Conservation (phyloP, 2,113 vertebrate species). For the Tauraco erythrolophus region DNA sequence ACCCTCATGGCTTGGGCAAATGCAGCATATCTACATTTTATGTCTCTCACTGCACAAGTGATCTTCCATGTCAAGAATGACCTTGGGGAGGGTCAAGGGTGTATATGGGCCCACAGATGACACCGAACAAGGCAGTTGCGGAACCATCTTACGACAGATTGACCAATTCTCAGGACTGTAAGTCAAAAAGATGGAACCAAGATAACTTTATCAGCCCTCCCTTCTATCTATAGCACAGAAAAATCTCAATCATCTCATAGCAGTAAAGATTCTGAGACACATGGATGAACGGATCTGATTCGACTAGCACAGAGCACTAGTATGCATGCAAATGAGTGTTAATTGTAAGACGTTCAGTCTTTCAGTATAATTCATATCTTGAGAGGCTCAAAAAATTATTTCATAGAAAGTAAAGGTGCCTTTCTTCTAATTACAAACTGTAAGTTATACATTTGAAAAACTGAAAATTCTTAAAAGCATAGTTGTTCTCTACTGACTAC, state of each 20-base stretch:
- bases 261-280: neutral
- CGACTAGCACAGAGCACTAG: neutral
- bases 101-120: too few relatives aligned
- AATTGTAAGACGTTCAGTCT: neutral
- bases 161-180: neutral
- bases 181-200: neutral
- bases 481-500: conserved; percentile 31
- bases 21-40: neutral
- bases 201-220: neutral
- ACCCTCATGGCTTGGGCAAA: neutral
- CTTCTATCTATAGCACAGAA: neutral
- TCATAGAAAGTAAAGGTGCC: conserved; percentile 31
- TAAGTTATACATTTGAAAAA: conserved; percentile 35
- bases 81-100: accelerated
- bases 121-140: neutral
- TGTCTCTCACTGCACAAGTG: neutral
- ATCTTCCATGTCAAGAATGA: neutral
- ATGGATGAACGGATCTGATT: neutral
- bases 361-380: neutral
- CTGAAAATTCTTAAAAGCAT: neutral
- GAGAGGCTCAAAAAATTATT: conserved; percentile 9
- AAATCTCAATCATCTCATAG: neutral
- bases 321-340: conserved; percentile 32
- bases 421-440: conserved; percentile 40
- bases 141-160: accelerated